Evolutionary conservation across 2,888 invertebrate genomes (phyloP).

Genomic region (Fissipunctia ypsillon): DNA sequence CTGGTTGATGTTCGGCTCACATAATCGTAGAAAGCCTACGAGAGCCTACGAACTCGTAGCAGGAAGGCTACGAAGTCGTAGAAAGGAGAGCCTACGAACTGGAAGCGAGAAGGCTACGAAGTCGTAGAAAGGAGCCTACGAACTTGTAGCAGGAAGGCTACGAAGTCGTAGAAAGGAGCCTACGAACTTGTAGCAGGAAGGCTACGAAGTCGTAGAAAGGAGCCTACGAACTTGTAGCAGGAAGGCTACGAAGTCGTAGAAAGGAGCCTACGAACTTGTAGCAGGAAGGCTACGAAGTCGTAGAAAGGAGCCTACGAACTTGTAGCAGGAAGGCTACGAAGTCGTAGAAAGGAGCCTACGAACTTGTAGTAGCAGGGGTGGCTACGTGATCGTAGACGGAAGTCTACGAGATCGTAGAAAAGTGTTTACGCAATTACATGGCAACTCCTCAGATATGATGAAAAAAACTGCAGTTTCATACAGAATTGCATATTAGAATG

Average conservation of each 20-base stretch:
- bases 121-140: background rate
- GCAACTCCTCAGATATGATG: background rate
- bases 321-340: background rate
- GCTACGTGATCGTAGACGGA: background rate
- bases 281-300: background rate
- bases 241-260: background rate
- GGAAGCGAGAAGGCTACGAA: background rate
- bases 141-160: background rate
- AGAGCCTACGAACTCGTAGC: background rate
- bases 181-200: background rate
- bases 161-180: background rate
- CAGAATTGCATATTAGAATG: background rate
- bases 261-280: background rate
- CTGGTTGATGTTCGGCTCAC: background rate
- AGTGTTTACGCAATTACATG: background rate
- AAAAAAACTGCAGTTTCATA: background rate
- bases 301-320: background rate
- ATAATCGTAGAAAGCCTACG: background rate
- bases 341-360: background rate
- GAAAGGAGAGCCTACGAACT: background rate
- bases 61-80: background rate
- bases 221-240: background rate
- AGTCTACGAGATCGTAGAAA: background rate
- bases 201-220: background rate
- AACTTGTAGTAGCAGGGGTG: background rate